A percentile compares a stretch with the other conserved stretches of the same genome.
Conservation (phyloP, 2,797 vertebrate genomes). For the Australoheros facetus region DNA sequence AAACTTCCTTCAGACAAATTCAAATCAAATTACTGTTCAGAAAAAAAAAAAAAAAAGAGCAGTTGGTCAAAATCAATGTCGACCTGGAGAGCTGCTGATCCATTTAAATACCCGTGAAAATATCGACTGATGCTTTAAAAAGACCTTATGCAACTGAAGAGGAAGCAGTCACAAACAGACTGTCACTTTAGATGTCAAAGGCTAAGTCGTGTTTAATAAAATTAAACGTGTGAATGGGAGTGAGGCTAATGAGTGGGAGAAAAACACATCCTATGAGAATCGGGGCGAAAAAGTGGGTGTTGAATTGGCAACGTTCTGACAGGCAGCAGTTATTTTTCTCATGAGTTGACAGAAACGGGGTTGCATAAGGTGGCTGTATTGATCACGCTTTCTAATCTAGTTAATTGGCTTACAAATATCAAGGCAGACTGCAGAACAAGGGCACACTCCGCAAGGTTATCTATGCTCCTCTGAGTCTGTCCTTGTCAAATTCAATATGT, state of each 20-base stretch:
- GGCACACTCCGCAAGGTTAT: conserved; percentile 30
- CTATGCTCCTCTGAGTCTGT: conserved; percentile 39
- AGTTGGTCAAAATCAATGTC: conserved; percentile 56
- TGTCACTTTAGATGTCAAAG: not conserved
- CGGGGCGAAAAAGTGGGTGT: not conserved
- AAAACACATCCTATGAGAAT: not conserved
- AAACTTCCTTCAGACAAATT: not conserved
- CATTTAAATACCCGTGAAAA: conserved; percentile 41
- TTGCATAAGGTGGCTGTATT: conserved; percentile 44
- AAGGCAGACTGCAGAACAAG: conserved; percentile 54
- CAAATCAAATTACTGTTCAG: conserved; percentile 19
- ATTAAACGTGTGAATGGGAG: not conserved
- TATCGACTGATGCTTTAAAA: conserved; percentile 46
- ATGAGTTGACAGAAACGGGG: conserved; percentile 15
- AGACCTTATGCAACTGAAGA: conserved; percentile 3
- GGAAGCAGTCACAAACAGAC: not conserved
- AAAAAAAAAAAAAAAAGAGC: not conserved
- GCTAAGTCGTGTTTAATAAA: not conserved
- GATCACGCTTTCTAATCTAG: conserved; percentile 62
- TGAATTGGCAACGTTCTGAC: conserved; percentile 9
- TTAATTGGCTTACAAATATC: conserved; percentile 66
- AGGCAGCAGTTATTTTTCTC: conserved; percentile 5
- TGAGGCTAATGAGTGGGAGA: not conserved
- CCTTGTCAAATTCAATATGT: conserved; percentile 60
- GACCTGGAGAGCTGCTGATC: conserved; percentile 45